phyloP scores from a whole-genome alignment of 2,888 invertebrate species.

The Eupelmus urozonus region DNA sequence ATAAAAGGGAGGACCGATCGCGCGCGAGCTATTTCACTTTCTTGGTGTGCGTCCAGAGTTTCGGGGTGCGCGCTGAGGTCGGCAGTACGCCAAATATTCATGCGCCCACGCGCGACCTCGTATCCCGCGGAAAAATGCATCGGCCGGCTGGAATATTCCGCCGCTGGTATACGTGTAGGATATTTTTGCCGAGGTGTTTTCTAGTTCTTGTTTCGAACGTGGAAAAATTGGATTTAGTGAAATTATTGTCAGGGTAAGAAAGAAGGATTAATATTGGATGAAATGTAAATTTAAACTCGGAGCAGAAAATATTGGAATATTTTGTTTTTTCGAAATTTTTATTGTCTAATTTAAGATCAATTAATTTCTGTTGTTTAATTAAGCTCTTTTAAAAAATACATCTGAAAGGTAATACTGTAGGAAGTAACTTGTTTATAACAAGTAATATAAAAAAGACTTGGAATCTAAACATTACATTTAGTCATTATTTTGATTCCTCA shows the following conservation, averaged over 20 bases:
- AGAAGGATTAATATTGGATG: neutral
- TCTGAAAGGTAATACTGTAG: no score
- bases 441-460: no score
- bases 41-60: constrained; percentile 63
- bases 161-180: neutral
- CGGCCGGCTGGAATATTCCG: constrained; percentile 3
- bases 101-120: constrained; percentile 64
- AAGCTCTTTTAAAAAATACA: no score
- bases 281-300: no score
- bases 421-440: no score
- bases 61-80: constrained; percentile 48
- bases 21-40: constrained; percentile 59
- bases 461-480: no score
- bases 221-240: neutral
- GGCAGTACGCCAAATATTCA: constrained; percentile 72
- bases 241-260: constrained; percentile 13
- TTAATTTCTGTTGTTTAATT: no score
- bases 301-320: no score
- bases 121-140: constrained; percentile 53
- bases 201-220: neutral
- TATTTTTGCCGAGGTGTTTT: constrained; percentile 13
- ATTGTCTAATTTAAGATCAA: no score
- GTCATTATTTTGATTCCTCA: no score
- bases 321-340: no score
- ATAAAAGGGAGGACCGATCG: neutral